A percentile compares a stretch with the other conserved stretches of the same genome.
Conservation (phyloP, 2,797 vertebrate genomes). For the Adelosebastes latens region DNA sequence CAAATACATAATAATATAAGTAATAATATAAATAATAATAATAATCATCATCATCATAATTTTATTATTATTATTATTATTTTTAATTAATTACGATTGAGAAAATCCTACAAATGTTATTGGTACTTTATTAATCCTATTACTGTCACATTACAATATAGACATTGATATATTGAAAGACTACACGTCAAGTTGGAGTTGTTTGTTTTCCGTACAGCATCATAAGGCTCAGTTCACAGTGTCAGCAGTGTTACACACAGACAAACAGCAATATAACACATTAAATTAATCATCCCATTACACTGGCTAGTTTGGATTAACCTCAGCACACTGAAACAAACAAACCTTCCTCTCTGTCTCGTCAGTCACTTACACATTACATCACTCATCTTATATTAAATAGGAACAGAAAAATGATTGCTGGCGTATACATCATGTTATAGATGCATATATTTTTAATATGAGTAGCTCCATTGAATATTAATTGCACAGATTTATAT, state of each 20-base stretch:
- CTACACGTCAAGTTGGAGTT: not conserved
- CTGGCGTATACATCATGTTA: not conserved
- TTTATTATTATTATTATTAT: too few relatives aligned
- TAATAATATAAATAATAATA: too few relatives aligned
- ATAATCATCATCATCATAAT: too few relatives aligned
- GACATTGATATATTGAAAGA: not conserved
- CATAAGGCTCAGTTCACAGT: not conserved
- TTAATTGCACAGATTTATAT: not conserved
- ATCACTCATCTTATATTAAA: not conserved
- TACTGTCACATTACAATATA: not conserved
- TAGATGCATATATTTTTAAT: not conserved
- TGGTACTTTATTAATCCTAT: not conserved
- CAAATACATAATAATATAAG: too few relatives aligned
- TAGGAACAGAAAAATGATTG: not conserved
- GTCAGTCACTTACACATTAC: too few relatives aligned
- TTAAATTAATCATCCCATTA: not conserved
- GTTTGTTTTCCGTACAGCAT: not conserved
- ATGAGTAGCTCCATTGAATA: not conserved
- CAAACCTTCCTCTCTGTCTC: too few relatives aligned
- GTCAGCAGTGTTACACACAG: not conserved
- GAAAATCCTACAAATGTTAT: not conserved
- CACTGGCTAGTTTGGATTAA: too few relatives aligned
- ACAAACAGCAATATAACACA: not conserved
- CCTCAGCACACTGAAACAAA: too few relatives aligned
- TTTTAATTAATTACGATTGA: not conserved